Conservation (phyloP, 2,113 vertebrate species). For the Callithrix jacchus region DNA sequence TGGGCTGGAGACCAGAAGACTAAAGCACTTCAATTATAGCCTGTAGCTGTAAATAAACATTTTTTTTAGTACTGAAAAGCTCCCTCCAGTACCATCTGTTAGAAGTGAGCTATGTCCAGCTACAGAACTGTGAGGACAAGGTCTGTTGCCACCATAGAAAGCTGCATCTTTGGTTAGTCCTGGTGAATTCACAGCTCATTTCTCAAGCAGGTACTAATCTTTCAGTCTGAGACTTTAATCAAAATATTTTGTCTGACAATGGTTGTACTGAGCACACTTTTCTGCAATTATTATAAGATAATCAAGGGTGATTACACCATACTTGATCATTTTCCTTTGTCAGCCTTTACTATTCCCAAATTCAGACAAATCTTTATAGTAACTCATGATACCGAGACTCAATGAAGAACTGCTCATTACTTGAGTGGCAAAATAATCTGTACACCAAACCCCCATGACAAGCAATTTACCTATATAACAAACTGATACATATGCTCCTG, state of each 20-base stretch:
- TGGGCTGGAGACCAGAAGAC: neutral
- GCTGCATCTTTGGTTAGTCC: neutral
- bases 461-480: too few relatives aligned
- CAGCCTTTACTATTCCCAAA: neutral
- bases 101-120: neutral
- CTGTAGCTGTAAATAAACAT: conserved; percentile 1
- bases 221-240: neutral
- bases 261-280: neutral
- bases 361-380: neutral
- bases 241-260: neutral
- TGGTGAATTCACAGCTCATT: neutral
- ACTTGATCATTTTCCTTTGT: neutral
- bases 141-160: neutral
- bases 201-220: neutral
- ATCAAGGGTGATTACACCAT: neutral
- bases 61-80: neutral
- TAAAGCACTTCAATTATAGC: neutral
- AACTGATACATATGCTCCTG: too few relatives aligned
- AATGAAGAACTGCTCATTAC: neutral
- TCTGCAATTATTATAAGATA: neutral
- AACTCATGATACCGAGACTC: neutral
- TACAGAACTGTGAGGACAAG: neutral
- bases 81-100: neutral
- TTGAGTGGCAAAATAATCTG: too few relatives aligned
- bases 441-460: too few relatives aligned